phyloP scores from a whole-genome alignment of 2,888 invertebrate species.

The Pristionchus fissidentatus region DNA sequence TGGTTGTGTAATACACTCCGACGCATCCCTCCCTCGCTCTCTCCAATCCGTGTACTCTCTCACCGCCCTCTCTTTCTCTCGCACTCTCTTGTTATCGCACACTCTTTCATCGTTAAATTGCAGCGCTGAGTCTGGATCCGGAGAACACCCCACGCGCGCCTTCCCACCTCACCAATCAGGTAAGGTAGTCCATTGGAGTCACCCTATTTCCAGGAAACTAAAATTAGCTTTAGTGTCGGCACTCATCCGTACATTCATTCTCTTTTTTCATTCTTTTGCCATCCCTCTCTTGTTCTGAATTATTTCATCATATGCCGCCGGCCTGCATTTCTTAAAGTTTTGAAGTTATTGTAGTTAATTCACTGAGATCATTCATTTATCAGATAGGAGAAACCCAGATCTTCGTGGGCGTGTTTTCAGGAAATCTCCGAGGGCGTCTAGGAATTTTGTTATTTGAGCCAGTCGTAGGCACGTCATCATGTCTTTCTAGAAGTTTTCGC shows the following conservation, averaged over 20 bases:
- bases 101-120: slow-evolving; percentile 29
- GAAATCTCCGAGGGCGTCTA: not conserved
- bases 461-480: too few species aligned
- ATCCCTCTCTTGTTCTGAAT: too few species aligned
- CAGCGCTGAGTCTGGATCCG: slow-evolving; percentile 34
- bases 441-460: not conserved
- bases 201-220: too few species aligned
- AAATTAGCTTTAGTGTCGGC: too few species aligned
- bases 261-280: not conserved
- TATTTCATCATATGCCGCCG: too few species aligned
- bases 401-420: not conserved
- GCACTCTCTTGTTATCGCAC: slow-evolving; percentile 39
- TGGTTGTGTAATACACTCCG: slow-evolving; percentile 31
- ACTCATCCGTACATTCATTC: not conserved
- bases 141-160: slow-evolving; percentile 27
- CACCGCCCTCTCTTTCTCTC: not conserved
- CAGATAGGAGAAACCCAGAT: too few species aligned
- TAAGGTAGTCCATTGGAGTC: too few species aligned
- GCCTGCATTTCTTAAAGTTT: too few species aligned
- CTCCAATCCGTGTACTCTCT: not conserved
- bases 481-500: slow-evolving; percentile 3
- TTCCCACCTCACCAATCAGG: slow-evolving; percentile 20
- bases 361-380: too few species aligned
- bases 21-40: not conserved
- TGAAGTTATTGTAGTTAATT: too few species aligned